A percentile compares a stretch with the other conserved stretches of the same genome.
Conservation (phyloP, 2,797 vertebrate genomes). For the Clamator glandarius region DNA sequence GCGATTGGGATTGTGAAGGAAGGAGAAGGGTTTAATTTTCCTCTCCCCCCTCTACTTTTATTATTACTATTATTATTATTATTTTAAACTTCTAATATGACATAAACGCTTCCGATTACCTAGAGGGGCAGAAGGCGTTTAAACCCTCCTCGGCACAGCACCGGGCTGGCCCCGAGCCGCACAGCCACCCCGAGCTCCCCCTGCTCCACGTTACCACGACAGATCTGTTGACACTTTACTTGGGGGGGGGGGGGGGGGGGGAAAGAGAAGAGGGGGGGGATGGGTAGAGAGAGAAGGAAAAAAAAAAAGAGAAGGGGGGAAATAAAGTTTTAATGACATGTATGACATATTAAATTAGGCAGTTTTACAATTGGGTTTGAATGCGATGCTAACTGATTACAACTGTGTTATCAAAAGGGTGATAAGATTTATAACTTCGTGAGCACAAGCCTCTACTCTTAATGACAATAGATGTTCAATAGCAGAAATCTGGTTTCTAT, state of each 20-base stretch:
- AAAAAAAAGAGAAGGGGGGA: neutral
- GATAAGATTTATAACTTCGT: slow-evolving; percentile 80
- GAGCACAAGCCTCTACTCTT: slow-evolving; percentile 73
- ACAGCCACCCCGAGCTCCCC: slow-evolving; percentile 25
- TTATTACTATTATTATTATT: neutral
- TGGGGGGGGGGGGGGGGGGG: neutral
- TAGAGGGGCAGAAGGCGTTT: slow-evolving; percentile 30
- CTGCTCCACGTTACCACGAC: slow-evolving; percentile 24
- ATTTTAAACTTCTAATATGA: neutral
- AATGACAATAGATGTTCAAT: slow-evolving; percentile 73
- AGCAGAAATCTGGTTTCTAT: slow-evolving; percentile 74
- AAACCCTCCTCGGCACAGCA: slow-evolving; percentile 19
- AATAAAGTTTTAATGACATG: slow-evolving; percentile 75
- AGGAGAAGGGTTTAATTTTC: slow-evolving; percentile 15
- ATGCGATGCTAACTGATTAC: slow-evolving; percentile 78
- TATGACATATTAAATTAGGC: slow-evolving; percentile 78
- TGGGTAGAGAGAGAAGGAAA: neutral
- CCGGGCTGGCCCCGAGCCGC: slow-evolving; percentile 10
- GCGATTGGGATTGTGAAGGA: slow-evolving; percentile 21
- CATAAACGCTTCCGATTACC: slow-evolving; percentile 51
- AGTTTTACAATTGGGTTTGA: slow-evolving; percentile 78
- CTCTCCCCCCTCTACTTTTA: neutral
- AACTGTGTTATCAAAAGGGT: slow-evolving; percentile 80
- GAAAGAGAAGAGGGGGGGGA: too few species aligned
- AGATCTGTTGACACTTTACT: slow-evolving; percentile 54